phyloP scores from a whole-genome alignment of 2,888 invertebrate species.

The Phrixothrix hirtus region DNA sequence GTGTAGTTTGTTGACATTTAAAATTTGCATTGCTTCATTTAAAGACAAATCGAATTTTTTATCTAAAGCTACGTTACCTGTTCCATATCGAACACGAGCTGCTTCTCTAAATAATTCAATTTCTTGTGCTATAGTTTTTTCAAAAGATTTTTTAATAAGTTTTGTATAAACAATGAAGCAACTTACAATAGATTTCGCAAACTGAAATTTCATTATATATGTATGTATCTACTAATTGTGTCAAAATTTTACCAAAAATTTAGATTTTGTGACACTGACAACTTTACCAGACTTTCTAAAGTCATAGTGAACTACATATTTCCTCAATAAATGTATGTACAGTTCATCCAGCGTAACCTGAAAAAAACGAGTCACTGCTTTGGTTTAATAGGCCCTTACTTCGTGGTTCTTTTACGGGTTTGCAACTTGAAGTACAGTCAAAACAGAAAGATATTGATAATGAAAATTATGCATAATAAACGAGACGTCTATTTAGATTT shows the following conservation, averaged over 20 bases:
- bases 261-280: conserved; percentile 9
- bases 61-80: conserved; percentile 1
- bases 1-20: conserved; percentile 75
- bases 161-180: conserved; percentile 1
- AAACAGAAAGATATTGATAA: too few relatives aligned
- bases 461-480: too few relatives aligned
- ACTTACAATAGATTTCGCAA: background rate
- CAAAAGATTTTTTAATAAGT: conserved; percentile 27
- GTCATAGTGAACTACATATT: too few relatives aligned
- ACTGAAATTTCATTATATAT: background rate
- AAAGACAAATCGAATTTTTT: conserved; percentile 32
- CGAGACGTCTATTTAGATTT: too few relatives aligned
- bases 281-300: conserved; percentile 32
- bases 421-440: too few relatives aligned
- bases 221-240: background rate
- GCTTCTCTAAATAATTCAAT: conserved; percentile 80
- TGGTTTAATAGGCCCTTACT: too few relatives aligned
- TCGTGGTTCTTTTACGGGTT: too few relatives aligned
- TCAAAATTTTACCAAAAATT: conserved; percentile 1
- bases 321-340: too few relatives aligned
- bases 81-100: conserved; percentile 57
- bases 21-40: conserved; percentile 86
- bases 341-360: too few relatives aligned
- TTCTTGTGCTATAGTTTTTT: conserved; percentile 75
- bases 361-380: too few relatives aligned